A percentile compares a stretch with the other conserved stretches of the same genome.
Conservation (phyloP, 2,888 invertebrate species). For the Athetis lepigone region DNA sequence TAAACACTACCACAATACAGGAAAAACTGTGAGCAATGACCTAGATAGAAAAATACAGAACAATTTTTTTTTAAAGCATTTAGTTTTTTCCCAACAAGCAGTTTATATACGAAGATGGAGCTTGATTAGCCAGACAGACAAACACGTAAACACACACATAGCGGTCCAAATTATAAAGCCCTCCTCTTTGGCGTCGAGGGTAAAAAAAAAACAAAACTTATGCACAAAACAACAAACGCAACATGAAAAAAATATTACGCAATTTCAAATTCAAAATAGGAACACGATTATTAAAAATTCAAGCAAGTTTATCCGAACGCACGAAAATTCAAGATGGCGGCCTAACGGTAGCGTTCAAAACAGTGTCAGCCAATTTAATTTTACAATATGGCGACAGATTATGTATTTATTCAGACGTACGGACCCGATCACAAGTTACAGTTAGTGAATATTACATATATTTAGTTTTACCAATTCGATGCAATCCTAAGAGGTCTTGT, state of each 20-base stretch:
- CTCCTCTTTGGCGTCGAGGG: too few species aligned
- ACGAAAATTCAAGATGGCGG: conserved; percentile 54
- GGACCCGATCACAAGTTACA: conserved; percentile 18
- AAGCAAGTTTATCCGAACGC: conserved; percentile 46
- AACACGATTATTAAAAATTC: conserved; percentile 25
- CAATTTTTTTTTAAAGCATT: too few species aligned
- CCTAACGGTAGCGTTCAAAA: conserved; percentile 58
- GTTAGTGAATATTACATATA: conserved; percentile 43
- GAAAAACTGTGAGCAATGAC: too few species aligned
- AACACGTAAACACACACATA: too few species aligned
- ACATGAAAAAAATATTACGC: background rate
- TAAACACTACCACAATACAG: too few species aligned
- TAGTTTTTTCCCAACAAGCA: too few species aligned
- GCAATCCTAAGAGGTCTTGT: conserved; percentile 20
- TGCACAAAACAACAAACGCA: conserved; percentile 6
- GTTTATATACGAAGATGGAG: too few species aligned
- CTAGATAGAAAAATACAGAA: too few species aligned
- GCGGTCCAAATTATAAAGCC: too few species aligned
- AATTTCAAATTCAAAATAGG: conserved; percentile 27
- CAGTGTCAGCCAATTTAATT: conserved; percentile 58
- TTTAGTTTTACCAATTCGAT: conserved; percentile 32
- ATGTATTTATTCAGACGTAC: conserved; percentile 57
- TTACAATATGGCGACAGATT: conserved; percentile 36
- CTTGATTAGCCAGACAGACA: too few species aligned
- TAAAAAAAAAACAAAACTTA: background rate